Evolutionary conservation across 2,113 vertebrate genomes (phyloP).

Genomic region (Falco punctatus): DNA sequence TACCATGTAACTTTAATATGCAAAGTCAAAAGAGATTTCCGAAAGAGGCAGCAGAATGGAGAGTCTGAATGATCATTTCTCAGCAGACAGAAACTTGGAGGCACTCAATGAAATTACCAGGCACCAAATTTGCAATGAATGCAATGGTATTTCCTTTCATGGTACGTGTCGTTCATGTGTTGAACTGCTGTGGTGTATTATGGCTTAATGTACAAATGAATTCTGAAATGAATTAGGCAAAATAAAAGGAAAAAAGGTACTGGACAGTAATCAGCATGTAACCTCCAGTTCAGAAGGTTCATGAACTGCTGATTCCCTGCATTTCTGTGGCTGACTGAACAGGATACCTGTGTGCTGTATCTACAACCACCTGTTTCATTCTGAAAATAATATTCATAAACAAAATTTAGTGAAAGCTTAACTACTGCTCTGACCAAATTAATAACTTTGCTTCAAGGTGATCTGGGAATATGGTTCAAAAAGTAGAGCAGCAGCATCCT

Average conservation of each 20-base stretch:
- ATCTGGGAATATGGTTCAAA: neutral
- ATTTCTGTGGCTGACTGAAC: neutral
- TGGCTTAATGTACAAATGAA: neutral
- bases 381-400: neutral
- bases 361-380: neutral
- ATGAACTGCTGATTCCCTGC: neutral
- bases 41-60: neutral
- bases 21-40: neutral
- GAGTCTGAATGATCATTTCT: neutral
- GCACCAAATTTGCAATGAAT: neutral
- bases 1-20: neutral
- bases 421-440: neutral
- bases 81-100: neutral
- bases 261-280: neutral
- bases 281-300: neutral
- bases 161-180: accelerated
- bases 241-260: neutral
- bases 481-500: neutral
- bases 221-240: neutral
- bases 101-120: neutral
- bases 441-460: neutral
- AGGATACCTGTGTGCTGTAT: neutral
- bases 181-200: neutral
- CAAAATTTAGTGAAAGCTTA: neutral
- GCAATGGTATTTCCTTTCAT: neutral